Percentiles rank a stretch among this genome's conserved stretches.
Evolutionary conservation across 2,113 vertebrate genomes (phyloP).

Genomic region (Zapornia atra): DNA sequence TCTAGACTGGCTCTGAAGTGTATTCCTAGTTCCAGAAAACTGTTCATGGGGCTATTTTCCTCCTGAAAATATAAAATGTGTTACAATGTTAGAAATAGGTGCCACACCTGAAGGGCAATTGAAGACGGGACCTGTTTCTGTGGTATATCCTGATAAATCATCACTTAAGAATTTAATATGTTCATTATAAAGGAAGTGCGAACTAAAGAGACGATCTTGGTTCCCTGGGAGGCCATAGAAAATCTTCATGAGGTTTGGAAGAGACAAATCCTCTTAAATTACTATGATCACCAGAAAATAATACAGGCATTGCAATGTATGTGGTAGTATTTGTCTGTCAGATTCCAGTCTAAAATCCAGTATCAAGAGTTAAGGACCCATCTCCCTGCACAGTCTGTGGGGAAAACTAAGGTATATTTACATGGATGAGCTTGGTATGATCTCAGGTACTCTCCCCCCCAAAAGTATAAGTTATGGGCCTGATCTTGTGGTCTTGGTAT

Average conservation of each 20-base stretch:
- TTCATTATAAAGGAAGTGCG: not conserved
- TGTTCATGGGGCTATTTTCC: not conserved
- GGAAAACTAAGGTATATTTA: not conserved
- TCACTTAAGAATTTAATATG: not conserved
- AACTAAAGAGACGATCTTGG: not conserved
- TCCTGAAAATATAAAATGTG: not conserved
- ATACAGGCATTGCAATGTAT: rapidly evolving
- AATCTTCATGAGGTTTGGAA: not conserved
- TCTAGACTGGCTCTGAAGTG: not conserved
- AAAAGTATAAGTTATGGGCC: rapidly evolving
- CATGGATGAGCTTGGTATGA: not conserved
- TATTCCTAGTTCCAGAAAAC: not conserved
- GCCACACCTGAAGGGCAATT: rapidly evolving
- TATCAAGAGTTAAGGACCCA: not conserved
- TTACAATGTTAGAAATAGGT: not conserved
- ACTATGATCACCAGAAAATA: not conserved
- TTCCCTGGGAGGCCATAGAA: not conserved
- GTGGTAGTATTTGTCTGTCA: rapidly evolving
- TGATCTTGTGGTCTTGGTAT: not conserved
- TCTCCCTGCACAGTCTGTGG: not conserved
- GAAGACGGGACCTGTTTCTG: not conserved
- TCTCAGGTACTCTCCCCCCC: not conserved
- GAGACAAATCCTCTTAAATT: not conserved
- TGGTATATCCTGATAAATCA: not conserved
- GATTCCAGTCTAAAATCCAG: not conserved